Conservation (phyloP, 2,888 invertebrate genomes). For the Tenodera sinensis region DNA sequence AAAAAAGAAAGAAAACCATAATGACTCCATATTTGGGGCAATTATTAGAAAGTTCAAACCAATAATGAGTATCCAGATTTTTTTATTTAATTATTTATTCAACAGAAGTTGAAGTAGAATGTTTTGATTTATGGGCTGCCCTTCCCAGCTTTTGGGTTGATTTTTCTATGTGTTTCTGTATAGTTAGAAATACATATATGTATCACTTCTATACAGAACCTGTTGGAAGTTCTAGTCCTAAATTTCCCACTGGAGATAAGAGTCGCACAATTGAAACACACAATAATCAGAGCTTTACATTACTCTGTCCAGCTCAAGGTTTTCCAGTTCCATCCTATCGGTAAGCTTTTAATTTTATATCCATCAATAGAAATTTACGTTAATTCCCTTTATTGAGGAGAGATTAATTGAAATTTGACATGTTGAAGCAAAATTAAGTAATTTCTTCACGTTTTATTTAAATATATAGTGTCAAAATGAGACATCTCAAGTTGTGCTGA, state of each 20-base stretch:
- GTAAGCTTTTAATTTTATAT: constrained; percentile 41
- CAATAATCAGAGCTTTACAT: constrained; percentile 51
- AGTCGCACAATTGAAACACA: constrained; percentile 38
- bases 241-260: constrained; percentile 49
- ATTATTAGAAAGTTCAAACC: too few species aligned
- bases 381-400: too few species aligned
- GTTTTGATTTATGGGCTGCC: background rate
- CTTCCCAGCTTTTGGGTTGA: background rate
- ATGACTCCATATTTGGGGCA: too few species aligned
- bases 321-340: constrained; percentile 58
- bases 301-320: constrained; percentile 72
- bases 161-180: constrained; percentile 46
- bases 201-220: constrained; percentile 55
- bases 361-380: background rate
- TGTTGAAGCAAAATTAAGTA: too few species aligned
- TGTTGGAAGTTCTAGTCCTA: constrained; percentile 58
- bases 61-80: too few species aligned
- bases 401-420: too few species aligned
- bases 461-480: too few species aligned
- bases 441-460: too few species aligned
- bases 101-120: background rate
- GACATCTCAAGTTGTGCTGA: too few species aligned
- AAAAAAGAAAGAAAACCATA: too few species aligned
- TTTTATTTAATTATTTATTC: too few species aligned
- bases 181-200: constrained; percentile 45